phyloP scores from a whole-genome alignment of 2,888 invertebrate species.

The Nudaria mundana region DNA sequence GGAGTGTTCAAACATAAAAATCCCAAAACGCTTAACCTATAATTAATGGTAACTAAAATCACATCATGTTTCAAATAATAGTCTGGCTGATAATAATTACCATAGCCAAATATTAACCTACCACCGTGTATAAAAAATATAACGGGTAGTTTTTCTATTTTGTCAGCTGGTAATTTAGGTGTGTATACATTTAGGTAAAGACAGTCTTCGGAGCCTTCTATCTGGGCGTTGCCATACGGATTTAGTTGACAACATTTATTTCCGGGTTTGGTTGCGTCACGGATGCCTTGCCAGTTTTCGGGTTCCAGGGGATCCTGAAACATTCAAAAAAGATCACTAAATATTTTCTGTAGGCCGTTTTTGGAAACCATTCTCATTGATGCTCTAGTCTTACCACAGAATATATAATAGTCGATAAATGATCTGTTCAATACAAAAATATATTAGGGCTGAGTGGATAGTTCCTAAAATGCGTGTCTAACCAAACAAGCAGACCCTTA shows the following conservation, averaged over 20 bases:
- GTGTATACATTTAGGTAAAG: conserved; percentile 85
- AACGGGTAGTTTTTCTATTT: conserved; percentile 64
- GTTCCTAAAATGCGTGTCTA: too few relatives aligned
- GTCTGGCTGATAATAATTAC: conserved; percentile 70
- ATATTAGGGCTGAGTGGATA: too few relatives aligned
- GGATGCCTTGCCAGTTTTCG: conserved; percentile 52
- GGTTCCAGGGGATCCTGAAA: conserved; percentile 61
- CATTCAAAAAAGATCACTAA: not conserved
- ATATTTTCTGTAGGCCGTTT: too few relatives aligned
- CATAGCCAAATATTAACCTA: conserved; percentile 75
- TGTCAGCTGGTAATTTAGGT: conserved; percentile 70
- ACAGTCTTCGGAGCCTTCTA: conserved; percentile 84
- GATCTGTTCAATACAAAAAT: too few relatives aligned
- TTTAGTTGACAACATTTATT: conserved; percentile 69
- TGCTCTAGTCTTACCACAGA: too few relatives aligned
- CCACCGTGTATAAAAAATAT: conserved; percentile 82
- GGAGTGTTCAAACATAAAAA: conserved; percentile 59
- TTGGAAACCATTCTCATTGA: too few relatives aligned
- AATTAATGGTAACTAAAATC: conserved; percentile 65
- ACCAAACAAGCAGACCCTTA: too few relatives aligned
- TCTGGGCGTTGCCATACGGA: conserved; percentile 51
- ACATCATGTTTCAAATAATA: conserved; percentile 58
- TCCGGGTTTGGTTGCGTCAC: conserved; percentile 64
- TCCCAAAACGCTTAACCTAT: conserved; percentile 61
- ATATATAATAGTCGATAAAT: too few relatives aligned